Base-by-base conservation (phyloP, 2,113 vertebrate genomes). In the Cardinalis cardinalis region DNA sequence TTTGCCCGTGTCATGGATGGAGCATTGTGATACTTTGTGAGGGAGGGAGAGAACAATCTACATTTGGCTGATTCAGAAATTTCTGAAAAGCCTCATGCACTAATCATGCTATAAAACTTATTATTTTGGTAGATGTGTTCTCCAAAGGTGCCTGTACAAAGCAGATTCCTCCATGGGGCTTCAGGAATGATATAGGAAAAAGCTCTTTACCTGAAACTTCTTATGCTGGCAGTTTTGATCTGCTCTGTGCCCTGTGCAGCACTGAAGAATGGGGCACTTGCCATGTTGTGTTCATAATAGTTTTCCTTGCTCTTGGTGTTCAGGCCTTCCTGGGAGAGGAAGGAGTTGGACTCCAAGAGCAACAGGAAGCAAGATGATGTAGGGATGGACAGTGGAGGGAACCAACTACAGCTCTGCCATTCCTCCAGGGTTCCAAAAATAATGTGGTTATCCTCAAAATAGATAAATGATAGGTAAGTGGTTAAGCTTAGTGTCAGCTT, bases 221-320 rank as follows among this genome's bases (percentile, higher is more conserved):
- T 52, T 31, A 13, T 43, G 8, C 44, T 28, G 36, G 9, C n/a
- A 61, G 31, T 56, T 43, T 31, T 43, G 61, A 17, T 69, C 24
- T 34, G 20, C 29, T 34, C 4, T 7, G 61, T 78, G 40, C 18
- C 15, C 40, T 7, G 2, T 43, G 29, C 36, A 56, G 32, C 25
- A 9, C 6, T 18, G 20, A 48, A 23, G 29, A 74, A 44, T 10
- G 36, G 13, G 25, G 38, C 16, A 12, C 12, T 53, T 0, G 0
- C 29, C 12, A 0, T 17, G 17, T 31, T 31, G 31, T 23, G 21
- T 60, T 74, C 12, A 1, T 49, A 8, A 19, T 18, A 19, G 12
- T 59, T 51, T 63, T 75, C 12, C 21, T 78, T 2, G 3, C 9
- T 25, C 15, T 28, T 28, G 55, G 6, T 43, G 14, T 29, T 64